A percentile compares a stretch with the other conserved stretches of the same genome.
These are phyloP conservation scores for Drosophila parthenogenetica DNA, from an alignment of 2,888 invertebrate genomes.

Conservation along the genomic window DNA sequence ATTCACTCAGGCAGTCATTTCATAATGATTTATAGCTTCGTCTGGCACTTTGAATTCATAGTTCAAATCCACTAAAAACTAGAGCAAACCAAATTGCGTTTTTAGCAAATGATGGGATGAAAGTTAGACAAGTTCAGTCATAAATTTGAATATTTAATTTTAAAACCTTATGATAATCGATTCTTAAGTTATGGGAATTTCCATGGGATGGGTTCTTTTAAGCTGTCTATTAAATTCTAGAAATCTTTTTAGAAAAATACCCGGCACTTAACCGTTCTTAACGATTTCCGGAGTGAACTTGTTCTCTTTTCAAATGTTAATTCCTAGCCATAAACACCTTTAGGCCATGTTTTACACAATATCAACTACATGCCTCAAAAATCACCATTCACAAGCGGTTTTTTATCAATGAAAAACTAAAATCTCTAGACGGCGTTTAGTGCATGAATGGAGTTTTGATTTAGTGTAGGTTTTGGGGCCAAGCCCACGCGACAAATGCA, in stretches of 20 bases:
- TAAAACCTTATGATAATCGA: background rate
- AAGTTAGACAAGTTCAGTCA: conserved; percentile 13
- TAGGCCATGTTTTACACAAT: conserved; percentile 39
- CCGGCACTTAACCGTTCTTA: conserved; percentile 17
- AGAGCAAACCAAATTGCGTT: conserved; percentile 44
- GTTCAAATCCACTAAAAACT: conserved; percentile 4
- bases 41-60: conserved; percentile 16
- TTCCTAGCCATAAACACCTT: conserved; percentile 55
- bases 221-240: background rate
- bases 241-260: background rate
- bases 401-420: conserved; percentile 56
- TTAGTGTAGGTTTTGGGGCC: conserved; percentile 57
- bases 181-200: conserved; percentile 6
- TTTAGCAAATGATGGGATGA: conserved; percentile 9
- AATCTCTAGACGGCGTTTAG: conserved; percentile 31
- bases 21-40: conserved; percentile 61
- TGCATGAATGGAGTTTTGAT: conserved; percentile 56
- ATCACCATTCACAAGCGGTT: conserved; percentile 54
- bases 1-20: conserved; percentile 32
- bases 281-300: background rate
- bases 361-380: conserved; percentile 19
- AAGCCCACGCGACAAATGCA: conserved; percentile 34
- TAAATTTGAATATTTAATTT: background rate
- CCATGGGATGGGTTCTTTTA: background rate
- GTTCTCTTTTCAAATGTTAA: conserved; percentile 48